Evolutionary conservation across 1,140 invertebrate genomes (phyloP), one percentile per base, ranked within the genome.

Genomic region (Macrostomum lignano): DNA sequence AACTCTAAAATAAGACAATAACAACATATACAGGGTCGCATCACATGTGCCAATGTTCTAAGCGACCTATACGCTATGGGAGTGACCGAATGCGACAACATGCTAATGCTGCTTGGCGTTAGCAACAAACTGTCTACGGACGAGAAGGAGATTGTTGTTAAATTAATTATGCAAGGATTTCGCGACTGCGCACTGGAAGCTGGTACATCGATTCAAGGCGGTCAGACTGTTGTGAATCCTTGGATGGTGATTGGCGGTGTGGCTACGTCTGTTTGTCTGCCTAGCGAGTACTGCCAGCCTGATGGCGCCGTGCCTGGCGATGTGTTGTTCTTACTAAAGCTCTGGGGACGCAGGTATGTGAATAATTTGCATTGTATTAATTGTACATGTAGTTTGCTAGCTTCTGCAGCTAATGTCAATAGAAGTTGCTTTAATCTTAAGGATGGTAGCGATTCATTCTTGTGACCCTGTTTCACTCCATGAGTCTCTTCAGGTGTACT

Each of bases 31-130:
- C n/a, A 61, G 72, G 73, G 73, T 15, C 86, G 88, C 62, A 93
- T 96, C 42, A 75, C 86, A 1, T 91, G 81, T 64, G 78, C 82
- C 21, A 94, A 94, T 63, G 86, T 94, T n/a, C 61, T 96, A 25
- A 91, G 82, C 63, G 86, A 94, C 59, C 58, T 96, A 40, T 96
- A 88, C 57, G 86, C 88, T 0, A 88, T 94, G 81, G 88, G 88
- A 40, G 84, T 94, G 10, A 91, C 78, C 0, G 79, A 93, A 52
- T 88, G 81, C 62, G 86, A 94, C 60, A 94, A 94, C 56, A 91
- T 96, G 81, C 63, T 94, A 9, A 94, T 94, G 84, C 55, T 93
- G 28, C 61, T 94, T n/a, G 79, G 73, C 17, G 44, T 54, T 25
- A 56, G 51, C 40, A 53, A 50, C 31, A 52, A 55, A 31, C 46